Evolutionary conservation across 2,797 vertebrate genomes (phyloP), one percentile per base, ranked within the genome.

Genomic region (Gobionotothen gibberifrons): DNA sequence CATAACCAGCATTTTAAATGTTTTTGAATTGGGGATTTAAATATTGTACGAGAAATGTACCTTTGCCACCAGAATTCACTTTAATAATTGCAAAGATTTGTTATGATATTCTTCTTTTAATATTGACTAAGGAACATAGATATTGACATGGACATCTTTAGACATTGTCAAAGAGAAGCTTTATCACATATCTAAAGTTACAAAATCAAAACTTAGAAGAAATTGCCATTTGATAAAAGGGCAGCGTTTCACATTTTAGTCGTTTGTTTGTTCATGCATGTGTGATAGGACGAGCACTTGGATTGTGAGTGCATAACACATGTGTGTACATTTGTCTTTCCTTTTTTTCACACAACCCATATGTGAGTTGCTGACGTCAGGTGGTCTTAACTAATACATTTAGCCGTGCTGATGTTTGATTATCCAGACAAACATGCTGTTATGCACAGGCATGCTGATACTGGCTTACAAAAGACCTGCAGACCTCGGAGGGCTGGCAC

Each of bases 401-500:
- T 19, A 64, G 21, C 13, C 39, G 3, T 46, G 29, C 62, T 69
- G 59, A 68, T 61, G 47, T 75, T 79, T 53, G 56, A 78, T 59
- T 21, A 61, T 36, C 63, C 47, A 68, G 61, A 82, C 54, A 76
- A 73, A 67, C 43, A 68, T 51, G 47, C 49, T 69, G 59, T 61
- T 55, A 59, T 63, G 39, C 72, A 60, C 57, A 68, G 48, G 21
- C 69, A 51, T 74, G 69, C 54, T 79, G 56, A 72, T 60, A 51
- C 61, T 78, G 72, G 70, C 70, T 74, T 59, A 76, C 48, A 76
- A 71, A 78, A 78, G 60, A 71, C 53, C 53, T 22, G 64, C 69
- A 80, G 78, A 43, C 63, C n/a, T 22, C 22, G 22, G 63, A 76
- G 55, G 76, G 74, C 67, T 82, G 85, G 79, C 85, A 42, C 84